Evolutionary conservation across 30 jellyfish, hydroid and myxozoan genomes (phyloP).

Genomic region (Hydractinia echinata): DNA sequence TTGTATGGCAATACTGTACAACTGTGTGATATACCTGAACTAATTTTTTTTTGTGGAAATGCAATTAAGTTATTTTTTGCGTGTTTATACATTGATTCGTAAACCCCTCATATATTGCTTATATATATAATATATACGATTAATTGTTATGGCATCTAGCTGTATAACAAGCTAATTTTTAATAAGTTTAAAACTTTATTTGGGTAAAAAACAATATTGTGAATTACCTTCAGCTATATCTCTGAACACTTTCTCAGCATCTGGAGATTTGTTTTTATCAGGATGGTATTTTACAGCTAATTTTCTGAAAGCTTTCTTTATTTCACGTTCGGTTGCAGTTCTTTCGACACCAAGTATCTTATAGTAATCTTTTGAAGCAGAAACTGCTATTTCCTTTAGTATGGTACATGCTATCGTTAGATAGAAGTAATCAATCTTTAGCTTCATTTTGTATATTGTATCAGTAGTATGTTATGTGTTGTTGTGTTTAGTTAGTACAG

Average conservation of each 20-base stretch:
- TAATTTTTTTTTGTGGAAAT: too few relatives aligned
- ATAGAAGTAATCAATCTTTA: constrained; percentile 17
- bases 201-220: too few relatives aligned
- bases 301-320: constrained; percentile 88
- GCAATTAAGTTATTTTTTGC: too few relatives aligned
- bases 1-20: background rate
- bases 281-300: constrained; percentile 94
- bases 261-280: constrained; percentile 74
- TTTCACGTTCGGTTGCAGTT: constrained; percentile 75
- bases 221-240: constrained; percentile 89
- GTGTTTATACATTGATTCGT: too few relatives aligned
- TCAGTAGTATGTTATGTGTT: background rate
- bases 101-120: too few relatives aligned
- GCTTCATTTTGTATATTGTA: constrained; percentile 4
- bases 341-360: constrained; percentile 76
- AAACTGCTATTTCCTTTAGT: constrained; percentile 12
- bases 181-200: too few relatives aligned
- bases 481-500: too few relatives aligned
- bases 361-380: constrained; percentile 78
- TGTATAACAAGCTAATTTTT: too few relatives aligned
- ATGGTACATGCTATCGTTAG: constrained; percentile 16
- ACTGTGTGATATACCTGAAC: too few relatives aligned
- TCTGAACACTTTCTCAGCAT: constrained; percentile 75
- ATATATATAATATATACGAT: too few relatives aligned
- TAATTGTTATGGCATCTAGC: too few relatives aligned